Base-by-base conservation (phyloP, 2,113 vertebrate species). In the Ovibos moschatus region DNA sequence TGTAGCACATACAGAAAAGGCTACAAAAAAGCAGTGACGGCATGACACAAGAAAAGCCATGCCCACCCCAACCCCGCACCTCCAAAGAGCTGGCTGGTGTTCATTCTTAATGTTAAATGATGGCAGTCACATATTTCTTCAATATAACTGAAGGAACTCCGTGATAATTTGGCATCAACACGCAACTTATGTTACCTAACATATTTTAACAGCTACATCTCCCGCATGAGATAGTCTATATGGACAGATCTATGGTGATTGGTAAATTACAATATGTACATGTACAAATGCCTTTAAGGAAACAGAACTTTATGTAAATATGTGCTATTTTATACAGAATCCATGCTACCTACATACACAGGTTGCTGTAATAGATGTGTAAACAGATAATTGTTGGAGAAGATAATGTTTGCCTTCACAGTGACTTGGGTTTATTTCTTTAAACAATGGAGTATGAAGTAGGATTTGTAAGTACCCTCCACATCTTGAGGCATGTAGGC, bases 181-280 rank as follows among this genome's bases (percentile, higher is more conserved):
- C 8, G 79, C 92, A 98, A 98, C 97, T 98, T 98, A 98, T 97
- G 98, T 97, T 97, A 98, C 97, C 98, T 98, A 97, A 97, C 96
- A 98, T 98, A 98, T 97, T 98, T 98, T 95, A 94, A 88, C 95
- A 91, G 97, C 89, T 97, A 94, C 87, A 88, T 92, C 86, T 98
- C 92, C 87, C 79, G 93, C 12, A 33, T 88, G 91, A 97, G 92
- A 94, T 51, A 96, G 89, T 96, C 97, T 98, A 94, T 97, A 98
- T 11, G 98, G 97, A 94, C 96, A 96, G 78, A 98, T 94, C 91
- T 96, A 94, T 64, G 87, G 83, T 96, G 96, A 98, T 57, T 96
- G 96, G 92, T 95, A 97, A 96, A 96, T 97, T 92, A 97, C 87
- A 97, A 96, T 95, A 97, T 98, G 97, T 84, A 94, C 83, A 53